Conservation (phyloP, 2,113 vertebrate genomes). For the Egretta garzetta region DNA sequence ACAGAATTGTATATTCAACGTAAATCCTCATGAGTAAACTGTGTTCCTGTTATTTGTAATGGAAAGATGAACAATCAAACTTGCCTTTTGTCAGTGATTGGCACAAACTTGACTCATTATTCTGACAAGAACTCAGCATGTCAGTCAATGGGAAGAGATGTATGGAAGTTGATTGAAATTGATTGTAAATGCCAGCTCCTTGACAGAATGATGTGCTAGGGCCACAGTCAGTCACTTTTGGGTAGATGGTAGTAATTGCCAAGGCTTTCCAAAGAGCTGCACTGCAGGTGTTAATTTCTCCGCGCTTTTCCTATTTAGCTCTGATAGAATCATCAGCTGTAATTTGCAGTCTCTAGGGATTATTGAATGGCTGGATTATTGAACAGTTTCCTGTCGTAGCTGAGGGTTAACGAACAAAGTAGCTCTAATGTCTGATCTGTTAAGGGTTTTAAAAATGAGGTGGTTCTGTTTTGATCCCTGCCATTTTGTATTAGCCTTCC, state of each 20-base stretch:
- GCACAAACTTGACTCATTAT: conserved; percentile 26
- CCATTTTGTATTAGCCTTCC: conserved; percentile 6
- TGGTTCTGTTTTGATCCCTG: conserved; percentile 22
- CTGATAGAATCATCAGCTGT: conserved; percentile 54
- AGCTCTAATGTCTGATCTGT: neutral
- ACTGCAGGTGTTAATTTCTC: conserved; percentile 49
- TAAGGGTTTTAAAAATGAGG: conserved; percentile 1
- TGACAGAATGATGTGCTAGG: conserved; percentile 38
- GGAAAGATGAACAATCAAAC: conserved; percentile 36
- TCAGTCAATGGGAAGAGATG: conserved; percentile 41
- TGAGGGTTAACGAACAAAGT: conserved; percentile 38
- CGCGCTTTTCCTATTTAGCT: conserved; percentile 39
- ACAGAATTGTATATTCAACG: neutral
- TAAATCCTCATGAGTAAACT: neutral
- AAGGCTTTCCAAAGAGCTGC: conserved; percentile 14
- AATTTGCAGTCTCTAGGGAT: conserved; percentile 36
- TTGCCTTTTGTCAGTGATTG: conserved; percentile 49
- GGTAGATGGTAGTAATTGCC: conserved; percentile 11
- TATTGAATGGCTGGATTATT: conserved; percentile 51
- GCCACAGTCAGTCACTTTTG: conserved; percentile 14
- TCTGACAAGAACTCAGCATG: conserved; percentile 15
- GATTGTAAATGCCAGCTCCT: conserved; percentile 57
- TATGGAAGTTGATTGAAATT: conserved; percentile 61
- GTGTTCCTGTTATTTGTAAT: neutral
- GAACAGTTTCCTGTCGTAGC: neutral